Conservation (phyloP, 2,797 vertebrate species). For the Galagoides demidoff region DNA sequence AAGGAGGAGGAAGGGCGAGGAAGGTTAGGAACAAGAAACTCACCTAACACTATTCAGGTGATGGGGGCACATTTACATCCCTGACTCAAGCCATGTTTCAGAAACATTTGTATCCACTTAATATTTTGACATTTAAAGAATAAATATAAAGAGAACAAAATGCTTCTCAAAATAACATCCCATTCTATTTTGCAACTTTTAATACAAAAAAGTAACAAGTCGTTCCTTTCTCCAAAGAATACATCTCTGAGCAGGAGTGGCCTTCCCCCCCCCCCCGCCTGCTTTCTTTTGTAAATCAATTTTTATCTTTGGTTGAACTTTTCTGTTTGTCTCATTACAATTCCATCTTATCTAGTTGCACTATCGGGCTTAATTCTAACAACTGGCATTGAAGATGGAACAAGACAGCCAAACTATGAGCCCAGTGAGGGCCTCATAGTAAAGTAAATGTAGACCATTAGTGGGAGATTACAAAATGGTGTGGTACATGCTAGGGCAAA, state of each 20-base stretch:
- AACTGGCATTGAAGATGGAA: background rate
- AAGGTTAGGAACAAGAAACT: background rate
- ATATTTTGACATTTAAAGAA: background rate
- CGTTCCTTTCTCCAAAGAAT: background rate
- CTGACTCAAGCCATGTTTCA: background rate
- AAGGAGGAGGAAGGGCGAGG: background rate
- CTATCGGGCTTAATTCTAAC: background rate
- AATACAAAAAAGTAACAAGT: background rate
- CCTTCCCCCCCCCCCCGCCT: background rate
- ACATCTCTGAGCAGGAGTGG: background rate
- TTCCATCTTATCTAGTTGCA: background rate
- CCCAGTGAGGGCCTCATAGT: background rate
- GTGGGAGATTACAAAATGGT: background rate
- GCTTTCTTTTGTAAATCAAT: background rate
- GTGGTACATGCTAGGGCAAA: background rate
- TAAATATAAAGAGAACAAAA: background rate
- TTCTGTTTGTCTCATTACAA: slow-evolving; percentile 11
- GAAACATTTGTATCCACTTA: background rate
- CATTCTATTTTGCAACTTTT: background rate
- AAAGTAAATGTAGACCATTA: background rate
- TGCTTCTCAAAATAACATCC: background rate
- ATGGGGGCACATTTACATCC: background rate
- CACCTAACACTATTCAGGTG: background rate
- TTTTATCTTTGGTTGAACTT: background rate
- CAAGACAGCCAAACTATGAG: background rate